phyloP scores from a whole-genome alignment of 1,140 invertebrate genomes.

The Leptinotarsa defecta region DNA sequence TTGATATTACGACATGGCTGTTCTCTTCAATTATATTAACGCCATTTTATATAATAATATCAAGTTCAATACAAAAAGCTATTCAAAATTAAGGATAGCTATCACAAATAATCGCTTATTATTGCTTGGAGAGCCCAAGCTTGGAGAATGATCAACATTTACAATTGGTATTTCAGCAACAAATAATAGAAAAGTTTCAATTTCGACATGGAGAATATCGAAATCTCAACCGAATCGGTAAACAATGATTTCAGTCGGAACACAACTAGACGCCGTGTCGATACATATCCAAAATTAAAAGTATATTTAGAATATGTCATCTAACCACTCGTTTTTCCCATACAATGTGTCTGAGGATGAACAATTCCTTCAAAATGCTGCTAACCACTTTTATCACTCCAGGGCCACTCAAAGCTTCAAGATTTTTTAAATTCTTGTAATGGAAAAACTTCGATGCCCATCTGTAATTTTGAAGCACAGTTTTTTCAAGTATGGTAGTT shows the following conservation, averaged over 20 bases:
- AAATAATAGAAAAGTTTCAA: slow-evolving; percentile 24
- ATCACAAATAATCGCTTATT: slow-evolving; percentile 52
- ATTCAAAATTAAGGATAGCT: slow-evolving; percentile 50
- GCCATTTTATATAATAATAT: slow-evolving; percentile 36
- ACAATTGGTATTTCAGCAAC: slow-evolving; percentile 39
- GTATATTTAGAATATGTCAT: slow-evolving; percentile 44
- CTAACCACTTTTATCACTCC: too few relatives aligned
- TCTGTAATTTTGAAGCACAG: too few relatives aligned
- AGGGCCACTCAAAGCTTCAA: too few relatives aligned
- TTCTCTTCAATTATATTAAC: slow-evolving; percentile 12
- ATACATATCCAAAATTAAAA: slow-evolving; percentile 33
- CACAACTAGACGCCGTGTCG: slow-evolving; percentile 38
- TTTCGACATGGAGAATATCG: slow-evolving; percentile 30
- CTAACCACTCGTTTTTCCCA: slow-evolving; percentile 38
- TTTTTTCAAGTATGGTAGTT: too few relatives aligned
- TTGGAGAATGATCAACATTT: slow-evolving; percentile 49
- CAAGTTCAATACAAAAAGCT: slow-evolving; percentile 47
- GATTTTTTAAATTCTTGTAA: too few relatives aligned
- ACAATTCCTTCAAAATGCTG: background rate
- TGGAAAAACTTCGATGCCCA: too few relatives aligned
- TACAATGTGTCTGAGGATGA: slow-evolving; percentile 4
- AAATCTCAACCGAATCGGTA: slow-evolving; percentile 40
- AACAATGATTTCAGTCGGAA: slow-evolving; percentile 39
- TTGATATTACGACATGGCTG: slow-evolving; percentile 31
- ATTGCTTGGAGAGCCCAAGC: slow-evolving; percentile 41